Evolutionary conservation across 2,113 vertebrate genomes (phyloP).

Genomic region (Plecturocebus donacophilus): DNA sequence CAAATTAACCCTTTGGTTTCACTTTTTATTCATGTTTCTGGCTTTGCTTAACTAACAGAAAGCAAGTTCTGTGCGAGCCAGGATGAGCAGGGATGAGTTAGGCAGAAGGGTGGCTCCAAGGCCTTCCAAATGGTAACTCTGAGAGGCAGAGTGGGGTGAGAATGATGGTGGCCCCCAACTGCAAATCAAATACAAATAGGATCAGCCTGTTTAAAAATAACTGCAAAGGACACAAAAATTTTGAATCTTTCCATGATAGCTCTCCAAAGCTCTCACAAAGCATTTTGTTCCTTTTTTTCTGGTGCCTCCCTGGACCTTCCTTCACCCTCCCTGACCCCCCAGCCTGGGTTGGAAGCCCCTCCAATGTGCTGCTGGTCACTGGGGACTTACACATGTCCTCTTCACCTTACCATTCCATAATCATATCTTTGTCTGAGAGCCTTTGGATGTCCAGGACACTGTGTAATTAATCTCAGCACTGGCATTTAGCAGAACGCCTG

Average conservation of each 20-base stretch:
- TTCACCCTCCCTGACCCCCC: neutral
- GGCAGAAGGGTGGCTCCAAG: neutral
- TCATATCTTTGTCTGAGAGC: neutral
- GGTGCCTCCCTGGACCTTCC: neutral
- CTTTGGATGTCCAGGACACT: neutral
- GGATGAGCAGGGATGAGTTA: neutral
- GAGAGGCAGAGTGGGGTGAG: neutral
- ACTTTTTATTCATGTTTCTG: neutral
- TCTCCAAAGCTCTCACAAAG: neutral
- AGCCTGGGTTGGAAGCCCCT: neutral
- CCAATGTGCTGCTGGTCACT: too few species aligned
- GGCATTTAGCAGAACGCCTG: neutral
- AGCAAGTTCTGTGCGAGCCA: neutral
- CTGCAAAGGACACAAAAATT: neutral
- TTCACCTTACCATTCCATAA: neutral
- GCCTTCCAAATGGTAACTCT: neutral
- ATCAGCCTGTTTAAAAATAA: neutral
- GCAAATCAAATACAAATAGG: neutral
- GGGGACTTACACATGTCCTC: neutral
- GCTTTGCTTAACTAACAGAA: neutral
- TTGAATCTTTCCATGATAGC: neutral
- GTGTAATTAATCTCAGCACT: neutral
- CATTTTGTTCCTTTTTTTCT: too few species aligned
- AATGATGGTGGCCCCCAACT: neutral
- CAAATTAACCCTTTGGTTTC: neutral